These are phyloP conservation scores for Cenopis cana DNA, from an alignment of 2,888 invertebrate genomes.

Conservation along the genomic window DNA sequence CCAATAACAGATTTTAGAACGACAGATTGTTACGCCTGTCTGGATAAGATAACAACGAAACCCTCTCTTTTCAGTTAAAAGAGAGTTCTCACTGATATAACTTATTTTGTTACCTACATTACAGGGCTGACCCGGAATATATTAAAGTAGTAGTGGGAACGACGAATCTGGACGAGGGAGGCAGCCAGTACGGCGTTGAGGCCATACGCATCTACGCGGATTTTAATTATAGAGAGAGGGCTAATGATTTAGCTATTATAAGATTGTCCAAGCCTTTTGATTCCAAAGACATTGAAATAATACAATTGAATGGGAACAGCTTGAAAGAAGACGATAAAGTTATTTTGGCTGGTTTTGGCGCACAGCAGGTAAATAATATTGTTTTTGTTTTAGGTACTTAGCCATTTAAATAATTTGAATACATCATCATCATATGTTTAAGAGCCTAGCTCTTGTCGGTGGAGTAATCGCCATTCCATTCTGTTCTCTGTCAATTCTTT, in stretches of 20 bases:
- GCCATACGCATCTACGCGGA: constrained; percentile 60
- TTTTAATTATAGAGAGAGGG: constrained; percentile 59
- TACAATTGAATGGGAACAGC: constrained; percentile 55
- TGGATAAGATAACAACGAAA: neutral
- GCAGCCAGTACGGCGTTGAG: constrained; percentile 57
- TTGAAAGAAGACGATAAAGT: constrained; percentile 66
- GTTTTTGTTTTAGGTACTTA: neutral
- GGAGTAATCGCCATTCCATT: too few species aligned
- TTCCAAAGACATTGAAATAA: constrained; percentile 53
- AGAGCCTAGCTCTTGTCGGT: too few species aligned
- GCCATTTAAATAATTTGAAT: too few species aligned
- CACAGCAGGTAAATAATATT: constrained; percentile 61
- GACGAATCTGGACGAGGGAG: constrained; percentile 65
- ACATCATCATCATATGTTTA: too few species aligned
- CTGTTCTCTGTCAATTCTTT: too few species aligned
- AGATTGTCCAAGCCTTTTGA: constrained; percentile 63
- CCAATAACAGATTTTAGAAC: neutral
- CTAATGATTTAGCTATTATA: constrained; percentile 72
- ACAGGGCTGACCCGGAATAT: constrained; percentile 63
- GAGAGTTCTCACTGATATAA: neutral
- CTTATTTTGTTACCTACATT: constrained; percentile 50
- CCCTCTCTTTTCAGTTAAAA: neutral
- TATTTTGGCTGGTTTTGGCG: constrained; percentile 72
- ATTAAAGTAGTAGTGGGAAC: constrained; percentile 72
- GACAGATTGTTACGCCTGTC: neutral